Percentiles rank a stretch among this genome's conserved stretches.
These are phyloP conservation scores for Poecilia gillii DNA, from an alignment of 2,797 vertebrate genomes.

Conservation along the genomic window DNA sequence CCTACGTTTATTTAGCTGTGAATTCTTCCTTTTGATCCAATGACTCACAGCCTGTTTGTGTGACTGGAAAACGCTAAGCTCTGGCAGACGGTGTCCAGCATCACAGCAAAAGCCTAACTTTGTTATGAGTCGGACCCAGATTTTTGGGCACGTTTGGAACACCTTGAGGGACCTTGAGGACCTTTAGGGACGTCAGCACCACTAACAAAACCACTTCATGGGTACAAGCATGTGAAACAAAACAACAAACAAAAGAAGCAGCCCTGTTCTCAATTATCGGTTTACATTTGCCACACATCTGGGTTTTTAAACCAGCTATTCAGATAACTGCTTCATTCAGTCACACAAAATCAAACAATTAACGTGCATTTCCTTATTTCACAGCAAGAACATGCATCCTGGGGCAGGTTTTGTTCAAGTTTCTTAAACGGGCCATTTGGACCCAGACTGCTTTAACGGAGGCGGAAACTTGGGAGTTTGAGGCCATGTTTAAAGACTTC, in stretches of 20 bases:
- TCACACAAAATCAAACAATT: not conserved
- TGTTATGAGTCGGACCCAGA: not conserved
- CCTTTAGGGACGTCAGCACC: too few relatives aligned
- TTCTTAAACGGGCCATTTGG: not conserved
- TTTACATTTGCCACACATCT: not conserved
- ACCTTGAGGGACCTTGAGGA: not conserved
- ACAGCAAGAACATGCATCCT: not conserved
- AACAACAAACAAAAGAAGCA: too few relatives aligned
- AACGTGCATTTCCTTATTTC: not conserved
- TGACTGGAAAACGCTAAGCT: conserved; percentile 69
- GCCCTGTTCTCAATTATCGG: not conserved
- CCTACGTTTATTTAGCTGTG: conserved; percentile 75
- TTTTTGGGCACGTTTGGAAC: not conserved
- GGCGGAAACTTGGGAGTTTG: not conserved
- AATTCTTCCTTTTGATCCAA: conserved; percentile 72
- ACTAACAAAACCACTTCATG: not conserved
- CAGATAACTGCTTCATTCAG: too few relatives aligned
- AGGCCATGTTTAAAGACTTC: not conserved
- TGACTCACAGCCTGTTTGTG: conserved; percentile 68
- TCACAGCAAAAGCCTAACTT: conserved; percentile 31
- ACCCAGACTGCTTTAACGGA: not conserved
- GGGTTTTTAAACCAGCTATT: not conserved
- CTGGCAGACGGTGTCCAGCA: conserved; percentile 34
- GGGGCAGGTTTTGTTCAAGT: not conserved
- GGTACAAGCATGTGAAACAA: too few relatives aligned